Base-by-base conservation (phyloP, 2,113 vertebrate genomes). In the Sardina pilchardus region DNA sequence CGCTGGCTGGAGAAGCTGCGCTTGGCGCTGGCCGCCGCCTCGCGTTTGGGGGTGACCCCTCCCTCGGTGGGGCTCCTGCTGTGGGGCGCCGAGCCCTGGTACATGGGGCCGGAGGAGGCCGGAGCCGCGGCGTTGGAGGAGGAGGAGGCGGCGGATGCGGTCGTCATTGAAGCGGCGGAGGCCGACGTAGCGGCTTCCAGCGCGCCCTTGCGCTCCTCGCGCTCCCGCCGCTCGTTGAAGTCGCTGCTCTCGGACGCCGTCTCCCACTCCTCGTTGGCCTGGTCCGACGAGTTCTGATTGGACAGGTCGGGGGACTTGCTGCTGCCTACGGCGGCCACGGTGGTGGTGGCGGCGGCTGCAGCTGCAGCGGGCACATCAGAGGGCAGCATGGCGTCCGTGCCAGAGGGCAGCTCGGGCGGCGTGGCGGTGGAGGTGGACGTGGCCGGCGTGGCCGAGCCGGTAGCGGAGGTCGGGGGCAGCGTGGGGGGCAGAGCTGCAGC, bases 241-340 rank as follows among this genome's bases (percentile, higher is more conserved):
- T 99, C 98, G 0, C 98, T 99, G 91, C 98, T 99, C 93, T 99
- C 99, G 0, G 99, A 99, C 39, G 99, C 99, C 0, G 99, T 99
- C 91, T 99, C 99, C 99, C 99, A 99, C 85, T 99, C 99, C 88
- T 99, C 99, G 7, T 99, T 99, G 81, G 99, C 99, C 93, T 99
- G 99, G 90, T 99, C 99, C 43, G 98, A 99, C 6, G 99, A 99
- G 90, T 99, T 99, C 92, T 99, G 99, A 88, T 99, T 99, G 81
- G 98, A 99, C 89, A 99, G 91, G 86, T 99, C 99, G 0, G 99
- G 99, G 0, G 99, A 99, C 89, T 99, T 99, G 86, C 95, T 99
- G 84, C 97, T 98, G 0, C n/a, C n/a, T n/a, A 95, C 93, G 42
- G 94, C 94, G 48, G 93, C 94, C 82, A 90, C 83, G 48, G 91